Base-by-base conservation (phyloP, 2,888 invertebrate species). In the Coleophora deauratella region DNA sequence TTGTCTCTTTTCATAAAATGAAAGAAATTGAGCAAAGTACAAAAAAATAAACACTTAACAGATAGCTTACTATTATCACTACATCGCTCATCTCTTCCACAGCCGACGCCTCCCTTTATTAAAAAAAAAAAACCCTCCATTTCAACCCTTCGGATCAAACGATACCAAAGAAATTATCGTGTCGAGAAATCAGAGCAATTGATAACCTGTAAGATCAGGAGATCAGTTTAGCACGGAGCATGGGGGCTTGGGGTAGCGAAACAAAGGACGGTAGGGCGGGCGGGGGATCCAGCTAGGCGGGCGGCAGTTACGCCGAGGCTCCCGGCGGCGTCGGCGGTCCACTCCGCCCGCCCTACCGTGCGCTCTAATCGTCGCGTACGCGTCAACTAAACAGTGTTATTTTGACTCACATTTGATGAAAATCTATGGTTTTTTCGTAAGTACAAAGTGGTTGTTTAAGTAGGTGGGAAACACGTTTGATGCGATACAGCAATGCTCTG, bases 201-300 rank as follows among this genome's bases (percentile, higher is more conserved):
- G 72, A 67, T 70, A 69, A 71, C 62, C 63, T 73, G 77, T 75
- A 69, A 61, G 66, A 62, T 54, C 53, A 59, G 57, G 58, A 78
- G 77, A 74, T 74, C 76, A 78, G 78, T 75, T 71, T 72, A 72
- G 40, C 21, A 71, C 71, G 67, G 55, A 61, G 62, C 61, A 63
- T 66, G 60, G 68, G n/a, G 21, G 21, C 21, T 21, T 21, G 21
- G 71, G 71, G 65, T 62, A 67, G 72, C 71, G 81, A 81, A 81
- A 85, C 84, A 85, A 85, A 84, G 84, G 78, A 81, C 77, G 69
- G 64, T 68, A 63, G 72, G 79, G 74, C 75, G 78, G 79, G 74
- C 71, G 75, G 81, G 79, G 76, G 56, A 37, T 21, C 52, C 51
- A 51, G 52, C 52, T 58, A 57, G 72, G 66, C 70, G 70, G 72